Base-by-base conservation (phyloP, 2,113 vertebrate genomes). In the Cairina moschata region DNA sequence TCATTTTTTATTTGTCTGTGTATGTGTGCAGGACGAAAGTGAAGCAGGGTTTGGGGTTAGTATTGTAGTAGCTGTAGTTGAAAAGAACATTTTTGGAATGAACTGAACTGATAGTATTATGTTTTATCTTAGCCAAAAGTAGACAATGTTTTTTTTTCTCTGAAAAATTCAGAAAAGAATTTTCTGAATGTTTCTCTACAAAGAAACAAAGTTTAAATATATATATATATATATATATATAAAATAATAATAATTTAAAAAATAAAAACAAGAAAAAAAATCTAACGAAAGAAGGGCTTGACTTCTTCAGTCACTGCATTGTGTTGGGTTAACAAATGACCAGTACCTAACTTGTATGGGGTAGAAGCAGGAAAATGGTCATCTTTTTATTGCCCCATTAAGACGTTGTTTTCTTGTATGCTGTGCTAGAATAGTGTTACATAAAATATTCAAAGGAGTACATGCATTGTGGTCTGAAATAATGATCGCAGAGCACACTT, bases 111-210 rank as follows among this genome's bases (percentile, higher is more conserved):
- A 52, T 95, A 83, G 79, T 74, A 56, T 31, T 56, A 9, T 83
- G 21, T 86, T 88, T 83, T 50, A 77, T 90, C 55, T 93, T 84
- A 79, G 76, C 76, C 73, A 78, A 91, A 93, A 92, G 91, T n/a
- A 91, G 93, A 48, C 74, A 93, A 6, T 91, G 74, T 85, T 82
- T 86, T 85, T 76, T 89, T 86, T 85, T 76, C 87, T 89, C 15
- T 73, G 74, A 69, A 69, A 88, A 85, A 46, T n/a, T n/a, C n/a
- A n/a, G n/a, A n/a, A n/a, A n/a, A n/a, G n/a, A n/a, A n/a, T n/a
- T n/a, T n/a, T n/a, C n/a, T n/a, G n/a, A n/a, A n/a, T n/a, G n/a
- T n/a, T n/a, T n/a, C 76, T 93, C 54, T 87, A 22, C 36, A 75
- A 38, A 90, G 13, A n/a, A 83, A 29, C 21, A 59, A 46, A 90